These are phyloP conservation scores for Acanthaster planci DNA, from an alignment of 35 echinoderm and acorn worm species.

Conservation along the genomic window DNA sequence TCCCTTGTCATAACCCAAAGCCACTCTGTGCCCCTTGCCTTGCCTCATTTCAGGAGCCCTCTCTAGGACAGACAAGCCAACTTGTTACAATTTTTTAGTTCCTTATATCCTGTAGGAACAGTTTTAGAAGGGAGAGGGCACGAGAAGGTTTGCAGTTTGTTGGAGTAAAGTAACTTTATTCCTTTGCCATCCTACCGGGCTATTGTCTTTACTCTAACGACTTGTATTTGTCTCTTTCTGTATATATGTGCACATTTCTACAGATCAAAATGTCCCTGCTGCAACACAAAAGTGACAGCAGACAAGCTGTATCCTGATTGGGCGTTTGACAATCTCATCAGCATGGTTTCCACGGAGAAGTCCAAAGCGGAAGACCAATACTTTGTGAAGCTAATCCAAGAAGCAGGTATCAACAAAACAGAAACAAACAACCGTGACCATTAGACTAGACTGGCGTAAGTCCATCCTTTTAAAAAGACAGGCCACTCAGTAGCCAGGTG, in stretches of 20 bases:
- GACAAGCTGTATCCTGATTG: slow-evolving; percentile 9
- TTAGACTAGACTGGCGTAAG: too few relatives aligned
- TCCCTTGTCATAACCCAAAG: too few relatives aligned
- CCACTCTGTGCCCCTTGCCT: too few relatives aligned
- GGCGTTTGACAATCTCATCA: slow-evolving; percentile 38
- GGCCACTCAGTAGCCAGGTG: too few relatives aligned
- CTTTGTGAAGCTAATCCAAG: slow-evolving; percentile 31
- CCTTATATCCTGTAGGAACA: too few relatives aligned
- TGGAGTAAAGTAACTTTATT: neutral
- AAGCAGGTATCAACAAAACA: neutral
- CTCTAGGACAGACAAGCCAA: too few relatives aligned
- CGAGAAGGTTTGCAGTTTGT: too few relatives aligned
- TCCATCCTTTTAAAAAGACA: too few relatives aligned
- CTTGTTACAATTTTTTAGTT: too few relatives aligned
- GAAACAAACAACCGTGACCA: too few relatives aligned
- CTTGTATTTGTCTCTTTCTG: neutral
- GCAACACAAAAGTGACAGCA: slow-evolving; percentile 17
- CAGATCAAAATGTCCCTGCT: slow-evolving; percentile 40
- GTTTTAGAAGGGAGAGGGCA: too few relatives aligned
- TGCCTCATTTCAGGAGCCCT: too few relatives aligned
- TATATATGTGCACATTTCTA: neutral
- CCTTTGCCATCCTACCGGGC: neutral
- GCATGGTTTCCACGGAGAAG: slow-evolving; percentile 21
- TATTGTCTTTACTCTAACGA: neutral
- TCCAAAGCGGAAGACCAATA: slow-evolving; percentile 38